Evolutionary conservation across 2,797 vertebrate genomes (phyloP), one percentile per base, ranked within the genome.

Genomic region (Dicrostonyx torquatus): DNA sequence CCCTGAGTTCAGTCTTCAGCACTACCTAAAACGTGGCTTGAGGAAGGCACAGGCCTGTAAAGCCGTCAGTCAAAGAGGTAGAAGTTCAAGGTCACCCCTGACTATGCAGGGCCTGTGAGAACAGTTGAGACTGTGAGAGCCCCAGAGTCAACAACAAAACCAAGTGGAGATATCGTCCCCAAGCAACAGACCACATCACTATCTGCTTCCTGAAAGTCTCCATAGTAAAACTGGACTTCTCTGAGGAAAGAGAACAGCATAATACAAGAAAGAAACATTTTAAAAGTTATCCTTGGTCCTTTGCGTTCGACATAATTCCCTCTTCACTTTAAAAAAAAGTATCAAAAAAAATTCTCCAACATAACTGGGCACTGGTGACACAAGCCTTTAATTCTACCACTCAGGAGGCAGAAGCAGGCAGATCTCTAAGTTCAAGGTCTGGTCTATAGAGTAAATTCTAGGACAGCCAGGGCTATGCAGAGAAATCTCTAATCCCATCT

Each of bases 171-270:
- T 70, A 62, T 18, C 26, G n/a, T 83, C 40, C 40, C n/a, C 66
- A 72, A 92, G 80, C 43, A 91, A 43, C 22, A 89, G 40, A 68
- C 22, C 26, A 24, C 64, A 55, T 6, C 62, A 73, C 64, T 75
- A 3, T 68, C 68, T 72, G 20, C 20, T 84, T 85, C 48, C 70
- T 31, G 29, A 89, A 96, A 84, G 75, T 93, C 43, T 87, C 40
- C 45, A 37, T 37, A 29, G 31, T 84, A 84, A 84, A 84, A 84
- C 13, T 48, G 29, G 45, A 34, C 60, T 84, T 84, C 31, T 64
- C 80, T 84, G 45, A 66, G 37, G 48, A 45, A 84, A 95, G 43
- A 93, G 53, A 83, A 76, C 31, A 87, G 84, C 76, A 9, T 55
- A 73, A 14, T 62, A 37, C 40, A 66, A n/a, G 12, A 87, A 84